Percentiles rank a stretch among this genome's conserved stretches.
These are phyloP conservation scores for Bombus superbus DNA, from an alignment of 1,140 invertebrate genomes.

Conservation along the genomic window DNA sequence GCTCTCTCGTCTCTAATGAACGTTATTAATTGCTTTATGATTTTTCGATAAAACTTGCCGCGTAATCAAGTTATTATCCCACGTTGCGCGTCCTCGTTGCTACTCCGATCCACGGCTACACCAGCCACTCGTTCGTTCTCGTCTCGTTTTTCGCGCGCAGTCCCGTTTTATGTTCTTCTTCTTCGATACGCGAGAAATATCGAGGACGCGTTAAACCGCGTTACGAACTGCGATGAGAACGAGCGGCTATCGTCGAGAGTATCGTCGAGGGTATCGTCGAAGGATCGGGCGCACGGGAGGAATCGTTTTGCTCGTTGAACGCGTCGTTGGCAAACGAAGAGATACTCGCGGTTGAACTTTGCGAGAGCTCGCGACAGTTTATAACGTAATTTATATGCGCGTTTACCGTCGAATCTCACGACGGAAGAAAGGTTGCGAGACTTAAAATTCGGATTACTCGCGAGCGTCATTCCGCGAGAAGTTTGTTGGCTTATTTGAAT, in stretches of 20 bases:
- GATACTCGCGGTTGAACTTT: not conserved
- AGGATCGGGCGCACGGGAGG: too few species aligned
- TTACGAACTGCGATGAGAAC: too few species aligned
- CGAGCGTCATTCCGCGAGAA: slow-evolving; percentile 7
- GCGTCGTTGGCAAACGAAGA: not conserved
- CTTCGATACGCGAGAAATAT: not conserved
- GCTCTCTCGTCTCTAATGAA: slow-evolving; percentile 76
- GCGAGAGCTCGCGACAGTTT: not conserved
- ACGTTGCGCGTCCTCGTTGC: slow-evolving; percentile 63
- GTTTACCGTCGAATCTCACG: slow-evolving; percentile 21
- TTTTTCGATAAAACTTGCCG: slow-evolving; percentile 79
- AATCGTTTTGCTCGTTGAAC: too few species aligned
- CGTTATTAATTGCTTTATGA: slow-evolving; percentile 82
- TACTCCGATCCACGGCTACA: not conserved
- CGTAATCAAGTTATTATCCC: slow-evolving; percentile 78
- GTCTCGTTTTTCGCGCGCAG: not conserved
- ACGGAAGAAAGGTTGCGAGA: slow-evolving; percentile 9
- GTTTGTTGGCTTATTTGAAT: slow-evolving; percentile 35
- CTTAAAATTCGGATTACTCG: slow-evolving; percentile 39
- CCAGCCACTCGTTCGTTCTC: not conserved
- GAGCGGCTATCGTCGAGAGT: too few species aligned
- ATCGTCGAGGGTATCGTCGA: too few species aligned
- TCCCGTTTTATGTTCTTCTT: too few species aligned
- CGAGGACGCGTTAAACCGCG: too few species aligned
- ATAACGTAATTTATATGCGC: slow-evolving; percentile 40